Conservation (phyloP, 2,797 vertebrate species). For the Acipenser transmontanus region DNA sequence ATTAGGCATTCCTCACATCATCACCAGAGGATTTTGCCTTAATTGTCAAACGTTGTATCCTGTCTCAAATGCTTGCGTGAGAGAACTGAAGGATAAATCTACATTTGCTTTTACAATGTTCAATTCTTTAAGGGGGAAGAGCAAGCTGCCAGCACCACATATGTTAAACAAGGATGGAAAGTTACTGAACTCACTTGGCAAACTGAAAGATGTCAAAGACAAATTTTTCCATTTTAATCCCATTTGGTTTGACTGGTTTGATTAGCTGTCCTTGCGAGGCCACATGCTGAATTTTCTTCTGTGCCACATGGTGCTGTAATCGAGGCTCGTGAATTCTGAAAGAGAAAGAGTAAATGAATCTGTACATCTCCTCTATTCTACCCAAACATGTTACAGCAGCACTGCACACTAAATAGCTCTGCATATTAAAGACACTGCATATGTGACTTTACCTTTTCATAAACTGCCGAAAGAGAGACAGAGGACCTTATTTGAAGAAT, state of each 20-base stretch:
- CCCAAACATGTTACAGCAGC: too few relatives aligned
- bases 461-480: too few relatives aligned
- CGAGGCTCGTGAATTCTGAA: conserved; percentile 77
- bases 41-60: too few relatives aligned
- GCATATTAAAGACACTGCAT: too few relatives aligned
- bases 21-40: too few relatives aligned
- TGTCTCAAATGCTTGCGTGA: too few relatives aligned
- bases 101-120: too few relatives aligned
- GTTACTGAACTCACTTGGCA: conserved; percentile 72
- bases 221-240: conserved; percentile 98
- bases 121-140: conserved; percentile 22
- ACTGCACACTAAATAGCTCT: too few relatives aligned
- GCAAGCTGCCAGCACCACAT: conserved; percentile 20
- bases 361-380: neutral
- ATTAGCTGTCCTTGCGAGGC: conserved; percentile 66
- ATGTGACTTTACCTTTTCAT: too few relatives aligned
- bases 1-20: too few relatives aligned
- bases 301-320: conserved; percentile 90
- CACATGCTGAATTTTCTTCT: conserved; percentile 90
- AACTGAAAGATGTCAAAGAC: conserved; percentile 98
- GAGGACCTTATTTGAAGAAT: too few relatives aligned
- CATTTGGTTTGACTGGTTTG: conserved; percentile 89
- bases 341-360: neutral
- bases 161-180: conserved; percentile 23
- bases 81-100: too few relatives aligned